Evolutionary conservation across 2,797 vertebrate genomes (phyloP), one percentile per base, ranked within the genome.

Genomic region (Carapus acus): DNA sequence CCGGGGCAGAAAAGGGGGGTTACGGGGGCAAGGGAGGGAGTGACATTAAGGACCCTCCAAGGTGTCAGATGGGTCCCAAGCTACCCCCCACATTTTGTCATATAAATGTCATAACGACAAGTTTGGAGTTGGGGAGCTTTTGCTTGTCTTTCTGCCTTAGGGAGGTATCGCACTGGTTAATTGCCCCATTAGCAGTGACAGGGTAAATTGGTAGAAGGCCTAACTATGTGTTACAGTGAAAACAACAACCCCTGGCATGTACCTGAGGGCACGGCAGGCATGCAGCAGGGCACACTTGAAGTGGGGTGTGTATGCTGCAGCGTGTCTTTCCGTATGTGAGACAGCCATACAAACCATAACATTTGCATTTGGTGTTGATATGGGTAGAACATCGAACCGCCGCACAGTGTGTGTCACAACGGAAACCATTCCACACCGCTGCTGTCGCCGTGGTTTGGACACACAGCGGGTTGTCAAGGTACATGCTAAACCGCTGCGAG

Each of bases 31-130:
- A 61, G 59, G 54, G 66, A 71, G 71, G 71, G 69, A 60, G 67
- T 77, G 83, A 86, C 81, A 83, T 84, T 80, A 85, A 82, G 78
- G 77, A 82, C 80, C 77, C 81, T 77, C 81, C 40, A 70, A 84
- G 77, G 78, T 84, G 76, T 86, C 83, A 83, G 80, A 85, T 81
- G 79, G 76, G 73, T 77, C 72, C 78, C 75, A 56, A 69, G 80
- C 68, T 81, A 75, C 68, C 80, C n/a, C 71, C 69, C 69, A 80
- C 67, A 83, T 75, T 83, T 79, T 80, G 83, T 83, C 82, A 83
- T 81, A 82, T 81, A 84, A 85, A 85, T 85, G 83, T 84, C 81
- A 86, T 73, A 74, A 83, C 83, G 83, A 82, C 76, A 81, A 81
- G 80, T 85, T 86, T 79, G 52, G 82, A 81, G 77, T 80, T 79